Base-by-base conservation (phyloP, 2,888 invertebrate species). In the Melipona bicolor region DNA sequence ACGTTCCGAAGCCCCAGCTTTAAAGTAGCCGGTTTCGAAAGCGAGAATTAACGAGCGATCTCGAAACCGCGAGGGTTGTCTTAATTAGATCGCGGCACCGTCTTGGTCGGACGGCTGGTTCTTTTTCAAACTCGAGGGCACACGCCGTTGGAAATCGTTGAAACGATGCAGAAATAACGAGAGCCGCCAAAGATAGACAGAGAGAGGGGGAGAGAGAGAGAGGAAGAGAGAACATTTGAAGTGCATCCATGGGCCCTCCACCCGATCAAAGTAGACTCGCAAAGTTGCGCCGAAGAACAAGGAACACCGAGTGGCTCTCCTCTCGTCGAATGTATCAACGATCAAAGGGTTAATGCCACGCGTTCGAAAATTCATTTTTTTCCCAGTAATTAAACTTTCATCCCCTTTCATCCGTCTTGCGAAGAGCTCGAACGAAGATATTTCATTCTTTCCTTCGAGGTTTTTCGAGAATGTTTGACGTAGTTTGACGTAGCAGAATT, bases 21-120 rank as follows among this genome's bases (percentile, higher is more conserved):
- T 52, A 65, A 64, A 79, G 80, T 79, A 73, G 80, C 64, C 50
- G 64, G 21, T 24, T 64, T 75, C 61, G 59, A 81, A 83, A 76
- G 76, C 82, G 59, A 73, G 83, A 65, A 83, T 83, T 82, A 83
- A 83, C 83, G 82, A 83, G 82, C 68, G 84, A 79, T 84, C 83
- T 79, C 83, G 84, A 79, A 65, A 76, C 79, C 70, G 61, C 75
- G 62, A 82, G 83, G 83, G 75, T 77, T 64, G 83, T 83, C 77
- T 83, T 82, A 83, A 83, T 83, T 83, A 83, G 81, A 82, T 81
- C 83, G 72, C 69, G 73, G 65, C 77, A 70, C 52, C 77, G 67
- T 69, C 65, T 62, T 64, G 56, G 73, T 67, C 15, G 67, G 43
- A n/a, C 69, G 43, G 36, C 75, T 59, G 56, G 81, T 77, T 62